Conservation (phyloP, 92 coral and sea anemone species). For the Zoanthus gigantus region DNA sequence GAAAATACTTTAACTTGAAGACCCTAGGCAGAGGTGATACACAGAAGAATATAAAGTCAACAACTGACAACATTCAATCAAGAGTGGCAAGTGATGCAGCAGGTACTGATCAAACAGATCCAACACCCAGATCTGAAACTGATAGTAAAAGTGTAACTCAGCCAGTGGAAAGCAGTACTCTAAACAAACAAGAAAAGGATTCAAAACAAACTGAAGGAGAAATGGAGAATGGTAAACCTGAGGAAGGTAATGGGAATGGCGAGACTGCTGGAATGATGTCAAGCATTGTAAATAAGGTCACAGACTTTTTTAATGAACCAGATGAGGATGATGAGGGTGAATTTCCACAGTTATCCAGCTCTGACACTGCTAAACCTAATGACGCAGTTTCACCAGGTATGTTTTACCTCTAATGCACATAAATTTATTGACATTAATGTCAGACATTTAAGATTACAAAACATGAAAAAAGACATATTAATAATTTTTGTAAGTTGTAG, state of each 20-base stretch:
- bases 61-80: background rate
- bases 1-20: background rate
- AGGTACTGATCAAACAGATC: conserved; percentile 3
- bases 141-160: conserved; percentile 9
- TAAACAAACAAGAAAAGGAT: conserved; percentile 5
- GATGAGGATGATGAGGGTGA: conserved; percentile 38
- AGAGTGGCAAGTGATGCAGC: background rate
- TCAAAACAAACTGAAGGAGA: background rate
- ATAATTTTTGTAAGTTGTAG: too few relatives aligned
- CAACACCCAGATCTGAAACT: background rate
- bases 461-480: too few relatives aligned
- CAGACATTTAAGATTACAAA: too few relatives aligned
- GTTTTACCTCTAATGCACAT: background rate
- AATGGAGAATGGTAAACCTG: background rate
- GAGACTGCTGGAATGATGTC: conserved; percentile 50
- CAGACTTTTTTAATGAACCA: conserved; percentile 39
- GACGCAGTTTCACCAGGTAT: conserved; percentile 29
- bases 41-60: background rate
- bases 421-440: too few relatives aligned
- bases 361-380: conserved; percentile 25
- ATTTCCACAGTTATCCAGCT: conserved; percentile 23
- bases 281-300: conserved; percentile 39
- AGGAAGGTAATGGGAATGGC: conserved; percentile 29
- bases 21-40: conserved; percentile 28
- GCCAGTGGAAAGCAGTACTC: background rate